Conservation (phyloP, 1,140 invertebrate genomes). For the Ctenoplectra terminalis region DNA sequence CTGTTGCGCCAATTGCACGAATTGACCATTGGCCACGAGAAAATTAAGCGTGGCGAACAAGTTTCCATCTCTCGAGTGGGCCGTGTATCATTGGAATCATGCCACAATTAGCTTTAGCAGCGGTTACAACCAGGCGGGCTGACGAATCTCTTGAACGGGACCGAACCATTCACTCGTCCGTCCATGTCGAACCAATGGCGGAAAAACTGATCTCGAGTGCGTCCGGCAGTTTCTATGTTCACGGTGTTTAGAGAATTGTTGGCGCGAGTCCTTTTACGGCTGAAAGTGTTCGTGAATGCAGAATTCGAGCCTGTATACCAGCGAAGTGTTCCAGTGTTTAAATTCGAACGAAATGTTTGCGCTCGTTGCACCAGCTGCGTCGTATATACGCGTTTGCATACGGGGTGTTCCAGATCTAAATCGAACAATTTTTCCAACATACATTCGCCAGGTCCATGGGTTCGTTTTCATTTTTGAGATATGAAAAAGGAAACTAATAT, state of each 20-base stretch:
- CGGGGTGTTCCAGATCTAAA: no score
- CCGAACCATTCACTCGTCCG: neutral
- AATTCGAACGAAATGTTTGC: no score
- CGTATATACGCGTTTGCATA: neutral
- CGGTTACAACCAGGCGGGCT: neutral
- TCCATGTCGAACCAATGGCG: no score
- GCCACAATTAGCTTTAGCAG: constrained; percentile 24
- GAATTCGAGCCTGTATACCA: neutral
- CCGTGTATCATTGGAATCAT: neutral
- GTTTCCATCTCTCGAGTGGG: neutral
- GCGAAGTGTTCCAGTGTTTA: constrained; percentile 26
- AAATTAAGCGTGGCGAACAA: constrained; percentile 29
- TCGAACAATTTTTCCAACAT: no score
- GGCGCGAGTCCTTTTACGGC: neutral
- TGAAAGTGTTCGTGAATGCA: constrained; percentile 12
- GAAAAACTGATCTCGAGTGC: neutral
- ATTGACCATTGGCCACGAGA: neutral
- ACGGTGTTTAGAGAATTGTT: neutral
- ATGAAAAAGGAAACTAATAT: no score
- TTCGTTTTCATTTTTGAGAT: no score
- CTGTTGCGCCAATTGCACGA: neutral
- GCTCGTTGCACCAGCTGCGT: constrained; percentile 1
- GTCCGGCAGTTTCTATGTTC: neutral
- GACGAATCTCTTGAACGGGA: constrained; percentile 2
- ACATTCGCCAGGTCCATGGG: no score